A percentile compares a stretch with the other conserved stretches of the same genome.
Conservation (phyloP, 1,140 invertebrate species). For the Pantala flavescens region DNA sequence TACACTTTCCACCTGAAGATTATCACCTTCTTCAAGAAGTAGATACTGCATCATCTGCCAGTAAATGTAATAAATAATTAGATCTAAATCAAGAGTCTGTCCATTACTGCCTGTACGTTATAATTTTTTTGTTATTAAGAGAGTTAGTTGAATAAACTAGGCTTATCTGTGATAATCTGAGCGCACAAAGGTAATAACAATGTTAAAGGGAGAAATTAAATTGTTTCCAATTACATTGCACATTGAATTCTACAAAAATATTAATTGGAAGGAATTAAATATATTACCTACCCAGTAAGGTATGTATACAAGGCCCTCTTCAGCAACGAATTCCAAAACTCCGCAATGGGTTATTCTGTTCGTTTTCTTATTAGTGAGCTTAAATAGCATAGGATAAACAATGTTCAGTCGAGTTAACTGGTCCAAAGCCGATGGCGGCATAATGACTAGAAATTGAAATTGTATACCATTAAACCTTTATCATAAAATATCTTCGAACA, state of each 20-base stretch:
- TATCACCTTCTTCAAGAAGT: conserved; percentile 78
- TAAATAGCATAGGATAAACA: conserved; percentile 98
- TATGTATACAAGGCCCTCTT: conserved; percentile 95
- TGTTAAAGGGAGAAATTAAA: no score
- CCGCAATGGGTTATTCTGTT: conserved; percentile 90
- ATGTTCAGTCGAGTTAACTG: conserved; percentile 89
- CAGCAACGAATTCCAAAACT: conserved; percentile 97
- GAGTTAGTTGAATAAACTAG: no score
- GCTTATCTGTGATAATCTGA: no score
- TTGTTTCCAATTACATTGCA: no score
- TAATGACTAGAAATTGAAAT: conserved; percentile 66
- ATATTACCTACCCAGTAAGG: conserved; percentile 77
- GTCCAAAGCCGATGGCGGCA: conserved; percentile 93
- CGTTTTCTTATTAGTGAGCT: conserved; percentile 80
- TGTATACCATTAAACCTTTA: conserved; percentile 21
- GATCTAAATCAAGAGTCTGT: neutral
- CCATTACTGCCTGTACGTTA: no score
- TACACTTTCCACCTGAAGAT: conserved; percentile 85
- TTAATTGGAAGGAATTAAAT: no score
- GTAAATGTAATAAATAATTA: conserved; percentile 15
- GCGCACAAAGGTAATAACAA: no score
- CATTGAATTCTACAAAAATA: no score
- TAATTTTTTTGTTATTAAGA: no score
- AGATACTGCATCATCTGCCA: conserved; percentile 97
- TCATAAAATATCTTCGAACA: conserved; percentile 9